Evolutionary conservation across 2,113 vertebrate species (phyloP).

Genomic region (Melanostigma gelatinosum): DNA sequence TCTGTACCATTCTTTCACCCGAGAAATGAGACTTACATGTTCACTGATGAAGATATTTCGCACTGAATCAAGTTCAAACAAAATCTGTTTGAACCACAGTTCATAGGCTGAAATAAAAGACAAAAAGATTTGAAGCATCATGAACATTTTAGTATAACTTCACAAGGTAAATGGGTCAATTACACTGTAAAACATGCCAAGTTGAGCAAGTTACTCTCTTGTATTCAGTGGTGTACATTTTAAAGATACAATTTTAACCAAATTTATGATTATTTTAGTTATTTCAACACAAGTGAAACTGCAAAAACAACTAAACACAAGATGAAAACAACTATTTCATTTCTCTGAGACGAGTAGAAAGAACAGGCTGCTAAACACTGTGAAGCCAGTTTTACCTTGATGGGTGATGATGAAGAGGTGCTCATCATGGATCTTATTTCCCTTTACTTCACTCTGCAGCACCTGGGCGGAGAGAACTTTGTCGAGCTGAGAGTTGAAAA

Average conservation of each 20-base stretch:
- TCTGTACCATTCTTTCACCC: not conserved
- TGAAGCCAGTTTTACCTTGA: conserved; percentile 85
- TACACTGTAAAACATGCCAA: not conserved
- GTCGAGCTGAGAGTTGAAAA: conserved; percentile 85
- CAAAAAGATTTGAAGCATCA: not conserved
- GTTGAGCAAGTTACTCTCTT: not conserved
- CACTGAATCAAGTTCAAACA: conserved; percentile 97
- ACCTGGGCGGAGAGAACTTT: conserved; percentile 93
- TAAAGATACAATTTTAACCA: no score
- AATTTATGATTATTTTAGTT: not conserved
- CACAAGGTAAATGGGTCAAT: not conserved
- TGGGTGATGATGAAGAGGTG: conserved; percentile 98
- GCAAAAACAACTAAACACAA: not conserved
- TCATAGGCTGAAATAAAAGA: conserved; percentile 88
- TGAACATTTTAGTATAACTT: not conserved
- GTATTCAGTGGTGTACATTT: not conserved
- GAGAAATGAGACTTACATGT: conserved; percentile 85
- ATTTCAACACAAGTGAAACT: not conserved
- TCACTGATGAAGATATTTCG: conserved; percentile 92
- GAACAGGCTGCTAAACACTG: not conserved
- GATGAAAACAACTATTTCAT: not conserved
- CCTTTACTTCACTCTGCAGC: conserved; percentile 92
- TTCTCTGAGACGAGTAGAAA: not conserved
- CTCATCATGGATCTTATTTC: conserved; percentile 95
- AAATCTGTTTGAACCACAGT: conserved; percentile 98